These are phyloP conservation scores for Rhinella marina DNA, from an alignment of 2,797 vertebrate genomes.

Conservation along the genomic window DNA sequence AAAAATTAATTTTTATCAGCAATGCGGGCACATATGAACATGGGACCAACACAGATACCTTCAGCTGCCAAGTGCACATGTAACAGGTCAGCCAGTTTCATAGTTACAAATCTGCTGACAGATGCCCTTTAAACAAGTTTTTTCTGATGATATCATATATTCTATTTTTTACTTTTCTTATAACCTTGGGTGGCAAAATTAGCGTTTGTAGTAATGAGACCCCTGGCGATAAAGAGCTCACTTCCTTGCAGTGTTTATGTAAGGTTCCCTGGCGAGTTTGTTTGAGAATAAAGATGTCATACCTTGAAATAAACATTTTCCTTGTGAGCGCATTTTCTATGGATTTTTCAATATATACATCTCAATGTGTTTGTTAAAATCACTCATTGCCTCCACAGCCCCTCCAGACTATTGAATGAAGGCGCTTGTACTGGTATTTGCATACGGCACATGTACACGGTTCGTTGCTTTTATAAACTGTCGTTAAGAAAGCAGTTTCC, in stretches of 20 bases:
- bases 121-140: too few relatives aligned
- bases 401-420: conserved; percentile 49
- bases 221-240: neutral
- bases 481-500: conserved; percentile 47
- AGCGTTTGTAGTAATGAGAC: neutral
- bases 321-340: neutral
- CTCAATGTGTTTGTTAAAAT: conserved; percentile 31
- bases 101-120: too few relatives aligned
- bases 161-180: neutral
- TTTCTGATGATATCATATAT: too few relatives aligned
- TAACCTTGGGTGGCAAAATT: conserved; percentile 27
- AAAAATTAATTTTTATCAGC: too few relatives aligned
- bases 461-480: conserved; percentile 60
- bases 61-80: too few relatives aligned
- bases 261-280: conserved; percentile 8
- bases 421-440: conserved; percentile 52
- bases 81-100: too few relatives aligned
- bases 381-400: conserved; percentile 25
- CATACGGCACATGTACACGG: conserved; percentile 43
- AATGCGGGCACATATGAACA: too few relatives aligned
- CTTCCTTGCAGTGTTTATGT: conserved; percentile 21
- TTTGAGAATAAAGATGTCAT: conserved; percentile 23
- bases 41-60: too few relatives aligned
- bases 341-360: conserved; percentile 15
- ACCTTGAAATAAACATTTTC: conserved; percentile 27